Conservation (phyloP, 1,140 invertebrate genomes). For the Anagrus nilaparvatae region DNA sequence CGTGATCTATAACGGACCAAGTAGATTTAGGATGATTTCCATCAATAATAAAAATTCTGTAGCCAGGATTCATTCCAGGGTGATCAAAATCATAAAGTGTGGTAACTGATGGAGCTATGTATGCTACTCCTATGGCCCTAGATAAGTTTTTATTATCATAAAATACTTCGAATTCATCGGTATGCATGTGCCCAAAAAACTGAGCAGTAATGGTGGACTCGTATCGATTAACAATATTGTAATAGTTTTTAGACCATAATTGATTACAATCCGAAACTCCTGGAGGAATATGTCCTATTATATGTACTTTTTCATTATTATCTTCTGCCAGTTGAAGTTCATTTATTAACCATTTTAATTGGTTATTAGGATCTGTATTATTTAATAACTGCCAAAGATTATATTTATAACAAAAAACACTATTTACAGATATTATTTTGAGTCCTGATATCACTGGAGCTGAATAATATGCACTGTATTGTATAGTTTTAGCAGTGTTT, state of each 20-base stretch:
- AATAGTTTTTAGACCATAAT: constrained; percentile 87
- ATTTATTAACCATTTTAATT: constrained; percentile 90
- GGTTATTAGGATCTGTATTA: constrained; percentile 88
- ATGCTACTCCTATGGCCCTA: constrained; percentile 76
- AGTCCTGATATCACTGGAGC: constrained; percentile 78
- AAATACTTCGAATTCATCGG: constrained; percentile 88
- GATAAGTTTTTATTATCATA: constrained; percentile 73
- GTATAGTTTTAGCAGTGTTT: constrained; percentile 70
- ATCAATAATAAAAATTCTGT: constrained; percentile 66
- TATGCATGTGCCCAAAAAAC: constrained; percentile 94
- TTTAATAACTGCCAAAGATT: constrained; percentile 97
- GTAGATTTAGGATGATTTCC: constrained; percentile 8
- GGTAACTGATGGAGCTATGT: constrained; percentile 87
- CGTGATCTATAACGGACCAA: constrained; percentile 7
- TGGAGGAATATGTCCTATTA: constrained; percentile 95
- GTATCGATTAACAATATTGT: constrained; percentile 81
- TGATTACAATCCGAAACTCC: constrained; percentile 84
- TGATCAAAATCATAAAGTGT: too few species aligned
- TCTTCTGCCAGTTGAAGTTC: constrained; percentile 88
- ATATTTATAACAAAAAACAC: constrained; percentile 92
- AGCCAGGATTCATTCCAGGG: constrained; percentile 93
- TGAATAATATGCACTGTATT: constrained; percentile 81
- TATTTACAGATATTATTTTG: constrained; percentile 81
- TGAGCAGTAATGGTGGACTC: constrained; percentile 83
- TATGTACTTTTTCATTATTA: constrained; percentile 89